Evolutionary conservation across 2,888 invertebrate species (phyloP), one percentile per base, ranked within the genome.

Genomic region (Aspidiotus rigidus): DNA sequence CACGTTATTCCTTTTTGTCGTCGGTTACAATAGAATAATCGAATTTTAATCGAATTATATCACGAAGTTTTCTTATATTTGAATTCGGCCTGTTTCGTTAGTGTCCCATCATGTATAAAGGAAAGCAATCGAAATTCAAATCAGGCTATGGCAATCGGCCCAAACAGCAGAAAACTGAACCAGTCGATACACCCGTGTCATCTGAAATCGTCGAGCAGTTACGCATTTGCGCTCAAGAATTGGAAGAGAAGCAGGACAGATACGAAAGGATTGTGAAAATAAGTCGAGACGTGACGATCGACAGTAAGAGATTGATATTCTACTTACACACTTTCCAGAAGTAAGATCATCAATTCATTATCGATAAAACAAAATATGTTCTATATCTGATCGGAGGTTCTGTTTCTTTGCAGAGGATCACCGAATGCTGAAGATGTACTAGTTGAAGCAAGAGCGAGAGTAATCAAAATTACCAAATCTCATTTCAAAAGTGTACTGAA

Each of bases 221-320:
- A 77, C 82, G 81, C 73, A 77, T 78, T n/a, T 88, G 84, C 74
- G 82, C 86, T 0, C 71, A 75, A 0, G 85, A 86, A 75, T 78
- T 94, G 53, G 91, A 90, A 74, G 81, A 81, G 0, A 87, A 88
- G 73, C 89, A 94, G 75, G 93, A 94, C 77, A 84, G 89, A 72
- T 84, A 88, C 75, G 94, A 94, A 77, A 80, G 90, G 59, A 83
- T 94, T 42, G 84, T 93, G 0, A 93, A 93, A 79, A 77, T 88
- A 0, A 85, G 88, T 72, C 81, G 93, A 40, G 93, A 93, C 76
- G 84, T 93, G 17, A 93, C 92, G 0, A 91, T 93, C 73, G 92
- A 93, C 76, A 91, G 93, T 78, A 95, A 95, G 77, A 81, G 93
- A 71, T 87, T 90, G 7, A 95, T 94, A 73, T 94, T 93, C 77